A percentile compares a stretch with the other conserved stretches of the same genome.
Conservation (phyloP, 1,140 invertebrate species). For the Octopus sinensis region DNA sequence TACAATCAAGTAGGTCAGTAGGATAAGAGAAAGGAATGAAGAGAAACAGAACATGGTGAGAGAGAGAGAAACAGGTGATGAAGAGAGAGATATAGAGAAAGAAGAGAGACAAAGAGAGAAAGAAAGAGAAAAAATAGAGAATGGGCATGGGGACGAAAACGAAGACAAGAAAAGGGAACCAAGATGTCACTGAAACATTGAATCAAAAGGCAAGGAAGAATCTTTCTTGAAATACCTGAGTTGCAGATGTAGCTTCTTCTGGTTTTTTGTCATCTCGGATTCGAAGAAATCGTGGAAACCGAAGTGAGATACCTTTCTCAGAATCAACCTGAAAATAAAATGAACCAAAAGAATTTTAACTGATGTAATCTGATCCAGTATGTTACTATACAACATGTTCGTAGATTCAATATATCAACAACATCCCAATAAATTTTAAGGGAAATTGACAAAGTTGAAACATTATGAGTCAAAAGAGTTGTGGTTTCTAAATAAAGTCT, state of each 20-base stretch:
- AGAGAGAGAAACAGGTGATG: too few relatives aligned
- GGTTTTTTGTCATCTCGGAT: slow-evolving; percentile 89
- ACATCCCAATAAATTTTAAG: too few relatives aligned
- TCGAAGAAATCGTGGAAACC: slow-evolving; percentile 93
- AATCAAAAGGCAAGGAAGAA: background rate
- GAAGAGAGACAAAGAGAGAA: background rate
- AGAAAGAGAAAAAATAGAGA: background rate
- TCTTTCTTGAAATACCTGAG: slow-evolving; percentile 67
- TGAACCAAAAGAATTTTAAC: slow-evolving; percentile 1
- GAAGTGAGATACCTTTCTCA: slow-evolving; percentile 89
- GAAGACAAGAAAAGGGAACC: background rate
- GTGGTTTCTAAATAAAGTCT: too few relatives aligned
- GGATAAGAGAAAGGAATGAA: too few relatives aligned
- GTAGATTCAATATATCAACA: too few relatives aligned
- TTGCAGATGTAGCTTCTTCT: slow-evolving; percentile 87
- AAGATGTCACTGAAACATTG: background rate
- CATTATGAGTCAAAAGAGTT: too few relatives aligned
- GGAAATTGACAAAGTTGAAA: too few relatives aligned
- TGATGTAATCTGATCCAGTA: too few relatives aligned
- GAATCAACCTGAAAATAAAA: slow-evolving; percentile 70
- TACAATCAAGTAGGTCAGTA: too few relatives aligned
- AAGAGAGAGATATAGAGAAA: background rate
- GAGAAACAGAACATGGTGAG: too few relatives aligned
- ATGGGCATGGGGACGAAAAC: background rate
- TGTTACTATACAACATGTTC: too few relatives aligned